phyloP scores from a whole-genome alignment of 2,797 vertebrate genomes.

The Psittacula echo region DNA sequence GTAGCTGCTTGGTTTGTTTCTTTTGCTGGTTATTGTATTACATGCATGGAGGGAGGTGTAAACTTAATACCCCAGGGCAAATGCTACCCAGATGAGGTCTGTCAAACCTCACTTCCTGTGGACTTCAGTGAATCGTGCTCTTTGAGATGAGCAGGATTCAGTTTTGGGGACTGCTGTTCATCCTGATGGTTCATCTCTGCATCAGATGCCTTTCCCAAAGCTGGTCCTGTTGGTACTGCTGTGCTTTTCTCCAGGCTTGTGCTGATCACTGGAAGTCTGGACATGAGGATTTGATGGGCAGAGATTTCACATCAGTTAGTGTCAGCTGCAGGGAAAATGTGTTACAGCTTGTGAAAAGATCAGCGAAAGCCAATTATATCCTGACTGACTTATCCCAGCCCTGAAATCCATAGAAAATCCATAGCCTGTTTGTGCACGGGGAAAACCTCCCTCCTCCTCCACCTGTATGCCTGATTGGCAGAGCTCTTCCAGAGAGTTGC shows the following conservation, averaged over 20 bases:
- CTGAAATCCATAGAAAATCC: neutral
- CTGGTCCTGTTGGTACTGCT: fast-evolving
- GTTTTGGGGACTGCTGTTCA: neutral
- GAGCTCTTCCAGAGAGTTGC: neutral
- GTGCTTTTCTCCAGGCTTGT: neutral
- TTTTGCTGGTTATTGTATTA: neutral
- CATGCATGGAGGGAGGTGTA: fast-evolving
- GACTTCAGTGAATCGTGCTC: neutral
- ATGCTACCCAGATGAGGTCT: neutral
- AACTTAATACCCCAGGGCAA: neutral
- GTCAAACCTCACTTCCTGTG: neutral
- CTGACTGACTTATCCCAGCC: neutral
- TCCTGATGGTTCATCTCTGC: too few species aligned
- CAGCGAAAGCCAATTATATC: neutral
- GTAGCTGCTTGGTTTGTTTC: neutral
- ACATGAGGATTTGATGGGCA: neutral
- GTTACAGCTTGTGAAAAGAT: neutral
- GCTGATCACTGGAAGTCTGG: neutral
- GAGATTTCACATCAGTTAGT: neutral
- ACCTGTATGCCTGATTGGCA: neutral
- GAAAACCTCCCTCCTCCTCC: neutral
- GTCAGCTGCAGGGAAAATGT: neutral
- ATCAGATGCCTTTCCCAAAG: neutral
- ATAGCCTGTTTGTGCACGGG: neutral
- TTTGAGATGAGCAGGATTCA: neutral